Percentiles rank a stretch among this genome's conserved stretches.
phyloP scores from a whole-genome alignment of 2,113 vertebrate genomes.

The Crotophaga sulcirostris region DNA sequence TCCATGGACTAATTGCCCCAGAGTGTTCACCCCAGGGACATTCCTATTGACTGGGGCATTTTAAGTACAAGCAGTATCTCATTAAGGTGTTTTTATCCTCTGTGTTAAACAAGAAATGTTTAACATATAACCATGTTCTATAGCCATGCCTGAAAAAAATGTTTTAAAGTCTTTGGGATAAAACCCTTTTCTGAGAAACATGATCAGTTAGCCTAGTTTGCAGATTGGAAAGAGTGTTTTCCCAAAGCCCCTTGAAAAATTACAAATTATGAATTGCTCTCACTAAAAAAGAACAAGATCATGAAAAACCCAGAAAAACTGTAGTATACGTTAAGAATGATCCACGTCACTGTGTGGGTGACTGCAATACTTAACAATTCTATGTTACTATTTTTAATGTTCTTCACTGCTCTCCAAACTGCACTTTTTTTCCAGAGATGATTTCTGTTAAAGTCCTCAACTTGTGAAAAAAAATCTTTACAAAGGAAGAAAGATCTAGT shows the following conservation, averaged over 20 bases:
- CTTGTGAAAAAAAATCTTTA: not conserved
- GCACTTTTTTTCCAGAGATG: not conserved
- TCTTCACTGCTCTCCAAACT: not conserved
- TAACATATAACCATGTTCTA: not conserved
- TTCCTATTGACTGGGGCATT: not conserved
- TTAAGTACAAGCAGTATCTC: not conserved
- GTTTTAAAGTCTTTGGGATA: not conserved
- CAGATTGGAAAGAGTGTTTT: not conserved
- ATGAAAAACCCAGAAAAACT: not conserved
- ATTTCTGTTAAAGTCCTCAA: not conserved
- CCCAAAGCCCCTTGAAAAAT: not conserved
- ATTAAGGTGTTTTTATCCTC: not conserved
- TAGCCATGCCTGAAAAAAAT: not conserved
- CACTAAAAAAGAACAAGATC: not conserved
- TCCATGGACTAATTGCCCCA: not conserved
- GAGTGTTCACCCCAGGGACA: not conserved
- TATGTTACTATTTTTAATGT: not conserved
- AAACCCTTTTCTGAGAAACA: not conserved
- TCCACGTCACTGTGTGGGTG: not conserved
- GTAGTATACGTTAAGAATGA: not conserved
- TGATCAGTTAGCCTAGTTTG: not conserved
- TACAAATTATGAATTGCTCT: not conserved
- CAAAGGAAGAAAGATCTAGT: not conserved
- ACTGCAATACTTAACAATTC: not conserved
- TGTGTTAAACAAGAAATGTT: not conserved